A percentile compares a stretch with the other conserved stretches of the same genome.
These are phyloP conservation scores for Polyommatus iphigenia DNA, from an alignment of 2,888 invertebrate species.

Conservation along the genomic window DNA sequence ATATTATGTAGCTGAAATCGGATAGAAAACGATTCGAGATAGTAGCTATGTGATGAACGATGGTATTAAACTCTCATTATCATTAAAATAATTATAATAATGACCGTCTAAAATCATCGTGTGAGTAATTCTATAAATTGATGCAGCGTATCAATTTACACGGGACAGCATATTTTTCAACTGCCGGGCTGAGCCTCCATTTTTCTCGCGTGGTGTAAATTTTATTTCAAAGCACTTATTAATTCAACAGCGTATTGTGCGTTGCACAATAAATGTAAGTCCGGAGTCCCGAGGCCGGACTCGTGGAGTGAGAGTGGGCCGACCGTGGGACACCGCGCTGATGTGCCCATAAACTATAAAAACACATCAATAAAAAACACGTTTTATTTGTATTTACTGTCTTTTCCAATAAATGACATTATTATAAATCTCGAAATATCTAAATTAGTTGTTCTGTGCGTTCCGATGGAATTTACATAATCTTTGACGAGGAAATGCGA, in stretches of 20 bases:
- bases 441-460: conserved; percentile 41
- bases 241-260: conserved; percentile 13
- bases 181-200: not conserved
- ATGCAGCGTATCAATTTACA: conserved; percentile 6
- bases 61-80: not conserved
- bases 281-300: conserved; percentile 2
- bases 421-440: conserved; percentile 37
- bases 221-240: conserved; percentile 5
- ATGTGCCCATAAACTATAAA: conserved; percentile 22
- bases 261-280: conserved; percentile 10
- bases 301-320: conserved; percentile 10
- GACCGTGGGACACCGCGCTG: conserved; percentile 16
- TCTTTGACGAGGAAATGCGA: conserved; percentile 55
- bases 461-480: conserved; percentile 47
- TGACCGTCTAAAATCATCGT: not conserved
- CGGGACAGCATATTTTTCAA: not conserved
- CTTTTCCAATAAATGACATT: conserved; percentile 26
- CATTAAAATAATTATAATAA: not conserved
- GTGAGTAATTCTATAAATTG: not conserved
- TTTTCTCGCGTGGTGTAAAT: conserved; percentile 1
- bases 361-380: conserved; percentile 21
- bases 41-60: not conserved
- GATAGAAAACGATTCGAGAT: not conserved
- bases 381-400: conserved; percentile 20
- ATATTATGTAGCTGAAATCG: not conserved